phyloP scores from a whole-genome alignment of 2,113 vertebrate genomes.

The Ictalurus furcatus region DNA sequence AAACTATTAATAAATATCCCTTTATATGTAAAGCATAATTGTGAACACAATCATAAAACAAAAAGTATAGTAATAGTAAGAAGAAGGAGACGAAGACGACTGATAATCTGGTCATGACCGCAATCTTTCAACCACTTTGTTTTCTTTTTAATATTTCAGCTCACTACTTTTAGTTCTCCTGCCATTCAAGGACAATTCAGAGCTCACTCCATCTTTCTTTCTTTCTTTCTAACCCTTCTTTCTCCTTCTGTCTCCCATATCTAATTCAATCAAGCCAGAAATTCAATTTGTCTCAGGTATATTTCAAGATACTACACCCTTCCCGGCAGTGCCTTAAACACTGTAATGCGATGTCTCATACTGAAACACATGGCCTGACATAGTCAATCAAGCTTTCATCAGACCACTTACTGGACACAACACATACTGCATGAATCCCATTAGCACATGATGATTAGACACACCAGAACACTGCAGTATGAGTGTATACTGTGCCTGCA shows the following conservation, averaged over 20 bases:
- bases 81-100: not conserved
- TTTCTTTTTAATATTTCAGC: slow-evolving; percentile 6
- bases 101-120: not conserved
- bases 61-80: not conserved
- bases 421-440: not conserved
- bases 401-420: slow-evolving; percentile 15
- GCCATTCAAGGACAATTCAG: not conserved
- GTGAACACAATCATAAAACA: not conserved
- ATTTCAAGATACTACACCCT: slow-evolving; percentile 15
- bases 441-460: not conserved
- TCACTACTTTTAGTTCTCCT: not conserved
- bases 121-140: not conserved
- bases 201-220: not conserved
- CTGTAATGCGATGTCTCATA: slow-evolving; percentile 21
- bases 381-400: not conserved
- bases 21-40: not conserved
- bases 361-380: slow-evolving; percentile 10
- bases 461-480: not conserved
- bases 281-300: slow-evolving; percentile 19
- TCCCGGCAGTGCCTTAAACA: slow-evolving; percentile 8
- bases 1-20: not conserved
- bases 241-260: not conserved
- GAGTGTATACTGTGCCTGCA: not conserved
- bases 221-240: not conserved
- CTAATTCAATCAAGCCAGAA: slow-evolving; percentile 19